Evolutionary conservation across 1,140 invertebrate species (phyloP).

Genomic region (Drosophila parvula): DNA sequence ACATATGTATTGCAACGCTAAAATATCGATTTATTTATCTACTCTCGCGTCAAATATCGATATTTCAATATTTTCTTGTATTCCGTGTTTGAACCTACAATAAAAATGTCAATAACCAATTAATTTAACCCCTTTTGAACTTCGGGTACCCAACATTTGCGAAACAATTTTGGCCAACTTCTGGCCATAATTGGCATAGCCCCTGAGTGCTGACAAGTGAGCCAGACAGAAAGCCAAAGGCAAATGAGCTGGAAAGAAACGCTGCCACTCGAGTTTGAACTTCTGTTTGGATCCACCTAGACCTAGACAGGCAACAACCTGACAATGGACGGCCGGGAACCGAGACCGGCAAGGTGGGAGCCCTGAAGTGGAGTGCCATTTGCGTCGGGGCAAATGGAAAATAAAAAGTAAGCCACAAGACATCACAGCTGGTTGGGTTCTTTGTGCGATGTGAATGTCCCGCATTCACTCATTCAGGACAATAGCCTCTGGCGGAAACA

Average conservation of each 20-base stretch:
- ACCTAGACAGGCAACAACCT: slow-evolving; percentile 76
- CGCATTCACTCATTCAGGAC: slow-evolving; percentile 33
- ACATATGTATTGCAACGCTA: too few species aligned
- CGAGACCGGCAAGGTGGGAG: slow-evolving; percentile 17
- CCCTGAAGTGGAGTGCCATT: slow-evolving; percentile 38
- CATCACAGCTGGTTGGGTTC: slow-evolving; percentile 27
- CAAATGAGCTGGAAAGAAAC: slow-evolving; percentile 67
- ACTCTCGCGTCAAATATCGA: too few species aligned
- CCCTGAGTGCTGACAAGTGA: slow-evolving; percentile 35
- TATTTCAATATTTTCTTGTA: too few species aligned
- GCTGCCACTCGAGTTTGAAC: slow-evolving; percentile 55
- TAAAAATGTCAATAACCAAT: slow-evolving; percentile 23
- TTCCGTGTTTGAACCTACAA: background rate
- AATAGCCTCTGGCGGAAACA: slow-evolving; percentile 32
- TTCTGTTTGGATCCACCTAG: slow-evolving; percentile 52
- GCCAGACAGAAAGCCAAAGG: slow-evolving; percentile 47
- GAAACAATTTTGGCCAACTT: background rate
- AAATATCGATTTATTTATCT: too few species aligned
- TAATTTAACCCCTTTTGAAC: slow-evolving; percentile 15
- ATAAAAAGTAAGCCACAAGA: slow-evolving; percentile 66
- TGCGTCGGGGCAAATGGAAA: slow-evolving; percentile 39
- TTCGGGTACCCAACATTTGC: slow-evolving; percentile 3
- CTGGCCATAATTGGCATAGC: slow-evolving; percentile 25
- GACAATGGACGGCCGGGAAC: slow-evolving; percentile 56
- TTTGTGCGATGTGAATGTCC: slow-evolving; percentile 58